Base-by-base conservation (phyloP, 1,140 invertebrate genomes). In the Drosophila serrata region DNA sequence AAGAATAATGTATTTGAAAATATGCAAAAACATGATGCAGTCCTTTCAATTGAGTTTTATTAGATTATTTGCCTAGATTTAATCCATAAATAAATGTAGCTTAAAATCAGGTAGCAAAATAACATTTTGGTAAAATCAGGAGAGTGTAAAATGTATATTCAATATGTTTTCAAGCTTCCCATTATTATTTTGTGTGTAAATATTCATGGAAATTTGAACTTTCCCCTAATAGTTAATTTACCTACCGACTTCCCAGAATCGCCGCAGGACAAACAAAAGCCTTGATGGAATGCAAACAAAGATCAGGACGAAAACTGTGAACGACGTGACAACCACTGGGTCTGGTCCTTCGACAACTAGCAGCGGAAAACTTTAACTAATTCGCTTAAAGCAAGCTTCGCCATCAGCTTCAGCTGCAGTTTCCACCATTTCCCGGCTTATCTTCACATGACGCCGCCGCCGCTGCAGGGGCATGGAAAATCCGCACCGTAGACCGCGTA, bases 391-490 rank as follows among this genome's bases (percentile, higher is more conserved):
- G 81, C 43, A 19, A 33, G 48, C 53, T 55, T 13, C 39, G 17
- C 24, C 22, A 48, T 48, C 46, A 17, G 46, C 46, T 53, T 53
- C 51, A 55, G 35, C 15, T 55, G 51, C 51, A 37, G 51, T 55
- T 24, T 12, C 53, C n/a, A 9, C 40, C 35, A 33, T 46, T 43
- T 37, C 33, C 55, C 76, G 40, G 81, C 72, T 81, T 88, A 88
- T 88, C 84, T 90, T 88, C 84, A 88, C 84, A 88, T 88, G 85
- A 88, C 84, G 84, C 85, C 82, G 58, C 85, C 82, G 58, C 42
- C 24, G 35, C 19, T 65, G 43, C 79, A 63, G 33, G 35, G 33
- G 24, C 19, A 29, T 17, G 49, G 49, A 39, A 24, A 22, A 24
- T 12, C 12, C 17, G 2, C 1, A 19, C 17, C 27, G 17, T 63